Evolutionary conservation across 2,888 invertebrate genomes (phyloP).

Genomic region (Drosophila mimica): DNA sequence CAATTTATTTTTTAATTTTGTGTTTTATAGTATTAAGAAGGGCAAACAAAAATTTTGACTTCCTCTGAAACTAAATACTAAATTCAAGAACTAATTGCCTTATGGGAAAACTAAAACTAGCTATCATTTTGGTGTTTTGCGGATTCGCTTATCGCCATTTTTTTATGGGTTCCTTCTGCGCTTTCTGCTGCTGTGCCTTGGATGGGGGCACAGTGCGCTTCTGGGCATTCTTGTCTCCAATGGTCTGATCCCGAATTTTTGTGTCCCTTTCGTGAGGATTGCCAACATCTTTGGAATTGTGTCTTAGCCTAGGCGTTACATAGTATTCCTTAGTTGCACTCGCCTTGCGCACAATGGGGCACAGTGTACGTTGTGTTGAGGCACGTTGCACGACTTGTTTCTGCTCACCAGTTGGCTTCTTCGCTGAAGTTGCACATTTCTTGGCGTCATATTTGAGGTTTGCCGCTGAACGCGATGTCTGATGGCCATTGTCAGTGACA

Average conservation of each 20-base stretch:
- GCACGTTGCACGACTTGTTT: not conserved
- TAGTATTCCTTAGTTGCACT: not conserved
- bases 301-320: not conserved
- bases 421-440: not conserved
- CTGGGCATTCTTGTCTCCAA: not conserved
- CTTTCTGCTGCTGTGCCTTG: slow-evolving; percentile 32
- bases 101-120: not conserved
- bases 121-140: not conserved
- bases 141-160: slow-evolving; percentile 42
- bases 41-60: slow-evolving; percentile 1
- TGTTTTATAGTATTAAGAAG: not conserved
- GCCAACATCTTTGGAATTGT: not conserved
- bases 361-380: not conserved
- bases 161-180: slow-evolving; percentile 17
- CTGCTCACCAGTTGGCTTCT: not conserved
- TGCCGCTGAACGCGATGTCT: not conserved
- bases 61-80: not conserved
- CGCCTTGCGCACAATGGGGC: not conserved
- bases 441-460: not conserved
- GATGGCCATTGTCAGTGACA: not conserved
- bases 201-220: slow-evolving; percentile 10
- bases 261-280: not conserved
- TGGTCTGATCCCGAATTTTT: not conserved
- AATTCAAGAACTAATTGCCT: not conserved
- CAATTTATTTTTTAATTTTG: not conserved